These are phyloP conservation scores for Melanostoma mellinum DNA, from an alignment of 2,888 invertebrate genomes.

Conservation along the genomic window DNA sequence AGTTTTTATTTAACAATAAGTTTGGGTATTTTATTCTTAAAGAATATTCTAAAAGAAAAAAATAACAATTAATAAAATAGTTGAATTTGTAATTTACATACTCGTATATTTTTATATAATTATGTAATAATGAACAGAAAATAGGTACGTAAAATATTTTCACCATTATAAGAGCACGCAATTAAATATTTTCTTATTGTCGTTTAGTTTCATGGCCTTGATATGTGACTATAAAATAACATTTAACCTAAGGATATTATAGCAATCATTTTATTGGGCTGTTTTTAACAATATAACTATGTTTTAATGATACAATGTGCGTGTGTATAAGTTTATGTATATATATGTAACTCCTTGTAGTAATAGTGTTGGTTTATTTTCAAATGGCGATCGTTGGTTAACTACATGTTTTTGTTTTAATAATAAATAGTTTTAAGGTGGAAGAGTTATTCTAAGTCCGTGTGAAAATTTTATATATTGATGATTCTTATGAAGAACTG, in stretches of 20 bases:
- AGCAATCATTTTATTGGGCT: conserved; percentile 16
- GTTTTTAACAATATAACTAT: too few species aligned
- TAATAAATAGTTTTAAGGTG: too few species aligned
- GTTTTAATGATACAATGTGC: background rate
- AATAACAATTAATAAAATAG: background rate
- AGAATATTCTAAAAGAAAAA: conserved; percentile 6
- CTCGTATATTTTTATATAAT: background rate
- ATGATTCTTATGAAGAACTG: too few species aligned
- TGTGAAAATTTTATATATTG: too few species aligned
- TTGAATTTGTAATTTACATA: background rate
- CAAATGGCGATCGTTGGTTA: too few species aligned
- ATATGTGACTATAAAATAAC: conserved; percentile 8
- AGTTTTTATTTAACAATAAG: conserved; percentile 40
- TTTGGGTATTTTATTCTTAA: conserved; percentile 16
- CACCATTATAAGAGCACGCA: conserved; percentile 33
- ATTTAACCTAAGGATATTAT: conserved; percentile 22
- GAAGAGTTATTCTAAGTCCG: too few species aligned
- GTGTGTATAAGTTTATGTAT: background rate
- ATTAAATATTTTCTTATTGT: conserved; percentile 28
- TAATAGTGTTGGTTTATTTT: too few species aligned
- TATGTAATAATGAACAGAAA: background rate
- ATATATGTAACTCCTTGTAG: too few species aligned
- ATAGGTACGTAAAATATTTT: conserved; percentile 11
- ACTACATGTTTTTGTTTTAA: too few species aligned
- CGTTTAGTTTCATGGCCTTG: conserved; percentile 28